These are phyloP conservation scores for Oceanodroma tethys DNA, from an alignment of 2,113 vertebrate species.

Conservation along the genomic window DNA sequence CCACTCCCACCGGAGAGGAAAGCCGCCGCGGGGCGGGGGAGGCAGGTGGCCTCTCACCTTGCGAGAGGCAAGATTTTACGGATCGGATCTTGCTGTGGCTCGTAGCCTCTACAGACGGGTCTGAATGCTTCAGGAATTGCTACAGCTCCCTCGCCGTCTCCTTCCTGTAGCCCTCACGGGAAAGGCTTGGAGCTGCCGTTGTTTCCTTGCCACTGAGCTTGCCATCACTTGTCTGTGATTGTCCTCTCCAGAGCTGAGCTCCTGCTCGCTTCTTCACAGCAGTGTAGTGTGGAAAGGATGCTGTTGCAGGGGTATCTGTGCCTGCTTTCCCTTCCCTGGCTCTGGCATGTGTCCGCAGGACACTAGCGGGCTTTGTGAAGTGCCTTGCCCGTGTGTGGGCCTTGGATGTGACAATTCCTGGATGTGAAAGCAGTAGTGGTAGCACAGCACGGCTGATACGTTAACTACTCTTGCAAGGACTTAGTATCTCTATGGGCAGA, in stretches of 20 bases:
- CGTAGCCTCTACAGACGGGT: background rate
- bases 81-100: accelerated
- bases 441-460: accelerated
- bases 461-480: background rate
- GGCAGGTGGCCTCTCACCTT: no score
- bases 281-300: accelerated
- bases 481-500: background rate
- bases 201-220: background rate
- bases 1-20: accelerated
- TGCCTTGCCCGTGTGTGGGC: background rate
- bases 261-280: accelerated
- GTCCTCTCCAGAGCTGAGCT: background rate
- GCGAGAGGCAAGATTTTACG: background rate
- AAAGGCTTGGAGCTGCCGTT: background rate
- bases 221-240: background rate
- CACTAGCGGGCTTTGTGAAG: background rate
- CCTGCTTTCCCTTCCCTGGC: background rate
- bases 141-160: background rate
- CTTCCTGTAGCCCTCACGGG: background rate
- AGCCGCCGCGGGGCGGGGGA: no score
- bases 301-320: background rate
- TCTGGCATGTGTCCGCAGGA: background rate
- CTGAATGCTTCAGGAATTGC: background rate
- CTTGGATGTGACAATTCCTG: background rate
- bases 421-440: background rate